Base-by-base conservation (phyloP, 2,888 invertebrate genomes). In the Alviniconcha strummeri region DNA sequence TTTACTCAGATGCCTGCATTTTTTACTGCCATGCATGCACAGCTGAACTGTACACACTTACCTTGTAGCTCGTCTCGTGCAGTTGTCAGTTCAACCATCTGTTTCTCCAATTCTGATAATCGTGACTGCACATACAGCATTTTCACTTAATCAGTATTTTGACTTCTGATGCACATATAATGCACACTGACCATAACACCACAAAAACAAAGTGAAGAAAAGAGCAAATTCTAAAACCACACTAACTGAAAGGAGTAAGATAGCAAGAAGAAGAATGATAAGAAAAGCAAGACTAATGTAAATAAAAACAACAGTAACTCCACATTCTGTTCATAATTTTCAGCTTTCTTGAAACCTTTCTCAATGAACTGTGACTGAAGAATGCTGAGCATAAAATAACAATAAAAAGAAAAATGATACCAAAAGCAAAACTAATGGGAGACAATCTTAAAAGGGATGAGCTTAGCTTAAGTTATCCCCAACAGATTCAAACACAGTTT, bases 51-150 rank as follows among this genome's bases (percentile, higher is more conserved):
- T 3, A 36, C 6, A 54, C 5, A 84, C 81, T 84, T 87, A 91
- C 91, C 87, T 87, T 91, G 90, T 71, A 90, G 77, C 36, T 89
- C 90, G 64, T 86, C 86, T 67, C 88, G 88, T 5, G 87, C 86
- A 69, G 85, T 78, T 74, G 88, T 86, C 19, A 90, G 76, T 56
- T 88, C 86, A 57, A 86, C 87, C 86, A 88, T 90, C 54, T 88
- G 88, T 77, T 88, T 87, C 76, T 89, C 88, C 17, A 91, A 84
- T 57, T 90, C 88, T 77, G 86, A 86, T 7, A 91, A 85, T 56
- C 88, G 88, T 9, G 85, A 76, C 91, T 91, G 78, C 2, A 88
- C 17, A 57, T 36, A 36, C 36, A 36, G 36, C 36, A 36, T 36
- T 36, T 36, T 36, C 36, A 36, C 36, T 36, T 36, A 36, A 36